Conservation (phyloP, 2,888 invertebrate genomes). For the Xestoiulus laeticollis region DNA sequence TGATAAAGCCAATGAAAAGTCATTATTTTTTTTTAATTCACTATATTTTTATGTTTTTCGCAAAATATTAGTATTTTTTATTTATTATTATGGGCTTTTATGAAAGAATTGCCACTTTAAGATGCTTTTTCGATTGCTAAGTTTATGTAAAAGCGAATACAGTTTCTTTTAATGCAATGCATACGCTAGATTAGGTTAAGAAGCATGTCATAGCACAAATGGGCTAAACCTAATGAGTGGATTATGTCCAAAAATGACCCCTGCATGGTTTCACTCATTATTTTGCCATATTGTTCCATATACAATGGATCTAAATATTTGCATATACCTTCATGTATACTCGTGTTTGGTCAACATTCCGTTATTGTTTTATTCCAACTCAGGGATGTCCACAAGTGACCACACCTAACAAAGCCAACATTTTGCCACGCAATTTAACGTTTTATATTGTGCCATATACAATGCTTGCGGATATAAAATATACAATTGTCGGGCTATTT, state of each 20-base stretch:
- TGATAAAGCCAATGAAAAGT: no score
- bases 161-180: neutral
- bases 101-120: no score
- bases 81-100: no score
- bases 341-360: slow-evolving; percentile 21
- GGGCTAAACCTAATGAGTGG: neutral
- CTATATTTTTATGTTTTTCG: no score
- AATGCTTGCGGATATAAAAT: neutral
- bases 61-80: no score
- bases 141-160: neutral
- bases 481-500: slow-evolving; percentile 10
- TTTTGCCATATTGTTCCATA: neutral
- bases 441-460: slow-evolving; percentile 6
- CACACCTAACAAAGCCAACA: slow-evolving; percentile 29
- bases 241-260: neutral
- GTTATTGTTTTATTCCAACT: neutral
- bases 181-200: neutral
- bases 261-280: neutral
- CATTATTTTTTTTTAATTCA: no score
- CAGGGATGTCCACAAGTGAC: neutral
- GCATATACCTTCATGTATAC: neutral
- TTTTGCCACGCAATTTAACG: neutral
- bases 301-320: neutral
- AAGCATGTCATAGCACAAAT: neutral
- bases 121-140: neutral